These are phyloP conservation scores for Anabacerthia variegaticeps DNA, from an alignment of 2,797 vertebrate genomes.

Conservation along the genomic window DNA sequence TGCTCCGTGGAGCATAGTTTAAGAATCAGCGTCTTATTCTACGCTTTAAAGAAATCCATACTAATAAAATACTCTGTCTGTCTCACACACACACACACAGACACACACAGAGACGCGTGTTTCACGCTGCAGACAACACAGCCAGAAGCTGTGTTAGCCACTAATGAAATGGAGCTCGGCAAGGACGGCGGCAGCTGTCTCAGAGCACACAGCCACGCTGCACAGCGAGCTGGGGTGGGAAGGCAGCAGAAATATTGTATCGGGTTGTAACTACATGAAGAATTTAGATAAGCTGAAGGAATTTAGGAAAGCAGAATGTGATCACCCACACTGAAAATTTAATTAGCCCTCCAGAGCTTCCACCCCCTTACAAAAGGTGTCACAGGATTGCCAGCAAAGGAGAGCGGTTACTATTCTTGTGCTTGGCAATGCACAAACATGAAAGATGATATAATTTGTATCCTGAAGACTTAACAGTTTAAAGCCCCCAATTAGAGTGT, in stretches of 20 bases:
- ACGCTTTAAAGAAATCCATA: background rate
- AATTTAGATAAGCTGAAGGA: slow-evolving; percentile 63
- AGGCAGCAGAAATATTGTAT: slow-evolving; percentile 57
- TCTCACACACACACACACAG: background rate
- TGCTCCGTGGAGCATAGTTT: background rate
- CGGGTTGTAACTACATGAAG: slow-evolving; percentile 62
- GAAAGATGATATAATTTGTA: slow-evolving; percentile 37
- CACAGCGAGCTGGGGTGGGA: slow-evolving; percentile 44
- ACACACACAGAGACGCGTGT: background rate
- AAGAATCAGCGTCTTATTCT: background rate
- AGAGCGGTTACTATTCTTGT: background rate
- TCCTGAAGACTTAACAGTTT: slow-evolving; percentile 15
- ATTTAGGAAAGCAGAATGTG: slow-evolving; percentile 49
- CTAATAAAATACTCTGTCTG: background rate
- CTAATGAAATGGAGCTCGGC: slow-evolving; percentile 56
- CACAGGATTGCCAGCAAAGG: slow-evolving; percentile 15
- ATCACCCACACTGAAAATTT: slow-evolving; percentile 65
- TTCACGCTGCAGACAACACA: background rate
- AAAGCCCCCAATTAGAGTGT: slow-evolving; percentile 28
- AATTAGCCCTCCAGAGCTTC: slow-evolving; percentile 45
- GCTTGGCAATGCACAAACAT: slow-evolving; percentile 45
- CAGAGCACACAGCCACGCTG: slow-evolving; percentile 35
- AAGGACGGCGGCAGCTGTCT: slow-evolving; percentile 27
- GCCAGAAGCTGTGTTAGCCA: background rate
- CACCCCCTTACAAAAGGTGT: slow-evolving; percentile 24